phyloP scores from a whole-genome alignment of 2,113 vertebrate species.

The Romanogobio albipinnatus region DNA sequence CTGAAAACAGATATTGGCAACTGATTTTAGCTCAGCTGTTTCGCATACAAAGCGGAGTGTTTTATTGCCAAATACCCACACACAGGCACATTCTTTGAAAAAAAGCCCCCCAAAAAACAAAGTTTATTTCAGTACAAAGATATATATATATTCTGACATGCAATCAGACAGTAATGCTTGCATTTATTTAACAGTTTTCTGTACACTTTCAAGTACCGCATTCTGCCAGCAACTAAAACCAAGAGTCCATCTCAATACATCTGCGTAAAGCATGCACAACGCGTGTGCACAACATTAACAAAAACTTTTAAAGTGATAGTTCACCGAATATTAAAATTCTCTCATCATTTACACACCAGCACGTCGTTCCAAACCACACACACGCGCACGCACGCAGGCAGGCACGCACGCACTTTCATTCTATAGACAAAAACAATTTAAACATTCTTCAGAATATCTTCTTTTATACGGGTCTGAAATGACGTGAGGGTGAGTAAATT shows the following conservation, averaged over 20 bases:
- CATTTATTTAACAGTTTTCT: slow-evolving; percentile 44
- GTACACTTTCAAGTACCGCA: slow-evolving; percentile 37
- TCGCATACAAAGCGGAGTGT: not conserved
- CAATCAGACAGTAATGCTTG: slow-evolving; percentile 57
- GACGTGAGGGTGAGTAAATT: not conserved
- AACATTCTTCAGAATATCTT: not conserved
- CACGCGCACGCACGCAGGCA: no score
- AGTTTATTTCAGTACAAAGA: slow-evolving; percentile 74
- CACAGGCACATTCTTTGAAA: slow-evolving; percentile 1
- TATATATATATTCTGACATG: slow-evolving; percentile 60
- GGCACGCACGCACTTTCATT: no score
- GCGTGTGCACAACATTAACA: slow-evolving; percentile 4
- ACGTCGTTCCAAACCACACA: not conserved
- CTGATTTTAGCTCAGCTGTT: slow-evolving; percentile 7
- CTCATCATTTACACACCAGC: not conserved
- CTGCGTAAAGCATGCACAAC: slow-evolving; percentile 19
- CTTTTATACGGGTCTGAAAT: not conserved
- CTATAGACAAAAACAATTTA: not conserved
- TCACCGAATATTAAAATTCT: not conserved
- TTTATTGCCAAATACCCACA: slow-evolving; percentile 20
- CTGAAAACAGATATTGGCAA: slow-evolving; percentile 30
- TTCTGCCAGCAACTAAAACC: slow-evolving; percentile 3
- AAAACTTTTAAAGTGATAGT: slow-evolving; percentile 14
- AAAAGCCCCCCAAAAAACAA: slow-evolving; percentile 26
- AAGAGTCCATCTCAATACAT: slow-evolving; percentile 50